Conservation (phyloP, 92 coral and sea anemone genomes). For the Epizoanthus stellaris region DNA sequence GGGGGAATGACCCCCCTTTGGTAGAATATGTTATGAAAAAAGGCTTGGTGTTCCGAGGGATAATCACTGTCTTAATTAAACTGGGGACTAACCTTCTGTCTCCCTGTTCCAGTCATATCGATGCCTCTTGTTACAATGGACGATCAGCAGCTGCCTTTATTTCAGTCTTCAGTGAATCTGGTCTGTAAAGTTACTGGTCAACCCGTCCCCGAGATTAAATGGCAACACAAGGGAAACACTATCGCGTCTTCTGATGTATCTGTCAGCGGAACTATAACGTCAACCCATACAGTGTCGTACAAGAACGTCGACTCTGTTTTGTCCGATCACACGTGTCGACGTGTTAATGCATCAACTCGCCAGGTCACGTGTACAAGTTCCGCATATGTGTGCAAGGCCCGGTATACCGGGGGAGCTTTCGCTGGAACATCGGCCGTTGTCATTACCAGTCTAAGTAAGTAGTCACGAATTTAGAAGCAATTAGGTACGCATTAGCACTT, state of each 20-base stretch:
- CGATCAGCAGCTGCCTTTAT: not conserved
- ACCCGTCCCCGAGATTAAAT: too few relatives aligned
- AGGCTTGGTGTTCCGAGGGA: too few relatives aligned
- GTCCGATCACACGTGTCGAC: not conserved
- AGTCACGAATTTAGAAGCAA: not conserved
- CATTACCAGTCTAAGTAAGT: too few relatives aligned
- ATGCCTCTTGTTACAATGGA: not conserved
- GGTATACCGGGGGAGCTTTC: too few relatives aligned
- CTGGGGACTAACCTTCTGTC: too few relatives aligned
- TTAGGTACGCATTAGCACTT: not conserved
- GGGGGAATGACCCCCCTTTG: too few relatives aligned
- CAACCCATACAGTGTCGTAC: not conserved
- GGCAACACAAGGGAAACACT: not conserved
- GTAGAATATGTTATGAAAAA: too few relatives aligned
- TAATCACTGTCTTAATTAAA: too few relatives aligned
- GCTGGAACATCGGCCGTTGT: too few relatives aligned
- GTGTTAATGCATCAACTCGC: not conserved
- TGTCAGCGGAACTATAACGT: not conserved
- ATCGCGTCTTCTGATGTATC: not conserved
- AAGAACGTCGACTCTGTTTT: not conserved
- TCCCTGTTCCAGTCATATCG: not conserved
- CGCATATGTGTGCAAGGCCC: not conserved
- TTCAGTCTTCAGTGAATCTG: not conserved
- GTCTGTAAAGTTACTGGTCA: too few relatives aligned
- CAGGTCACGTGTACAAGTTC: not conserved